These are phyloP conservation scores for Ictalurus furcatus DNA, from an alignment of 2,113 vertebrate species.

Conservation along the genomic window DNA sequence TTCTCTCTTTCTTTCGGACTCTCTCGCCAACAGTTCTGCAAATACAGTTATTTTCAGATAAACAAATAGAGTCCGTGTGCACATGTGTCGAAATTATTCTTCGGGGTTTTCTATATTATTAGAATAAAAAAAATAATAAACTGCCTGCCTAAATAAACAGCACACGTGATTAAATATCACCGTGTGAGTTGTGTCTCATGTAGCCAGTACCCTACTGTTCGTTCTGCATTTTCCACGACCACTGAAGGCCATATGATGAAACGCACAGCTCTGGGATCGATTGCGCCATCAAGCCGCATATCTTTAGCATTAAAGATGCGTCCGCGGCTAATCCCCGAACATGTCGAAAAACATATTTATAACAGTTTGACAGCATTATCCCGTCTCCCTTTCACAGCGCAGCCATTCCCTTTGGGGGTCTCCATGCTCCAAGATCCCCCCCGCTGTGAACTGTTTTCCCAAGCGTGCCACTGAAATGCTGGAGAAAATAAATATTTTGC, in stretches of 20 bases:
- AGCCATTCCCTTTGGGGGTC: constrained; percentile 32
- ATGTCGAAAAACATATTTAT: constrained; percentile 28
- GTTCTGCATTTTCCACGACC: neutral
- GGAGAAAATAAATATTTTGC: constrained; percentile 20
- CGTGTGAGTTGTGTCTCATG: neutral
- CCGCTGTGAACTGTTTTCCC: constrained; percentile 26
- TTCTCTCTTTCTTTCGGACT: too few relatives aligned
- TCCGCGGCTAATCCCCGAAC: constrained; percentile 27
- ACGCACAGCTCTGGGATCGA: neutral
- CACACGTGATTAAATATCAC: neutral
- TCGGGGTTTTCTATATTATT: neutral
- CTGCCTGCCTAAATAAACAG: neutral
- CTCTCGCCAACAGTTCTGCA: too few relatives aligned
- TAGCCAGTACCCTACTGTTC: neutral
- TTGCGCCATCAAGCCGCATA: constrained; percentile 1
- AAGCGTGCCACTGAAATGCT: constrained; percentile 10
- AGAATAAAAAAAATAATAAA: too few relatives aligned
- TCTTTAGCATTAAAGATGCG: neutral
- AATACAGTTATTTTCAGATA: too few relatives aligned
- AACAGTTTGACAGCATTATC: constrained; percentile 35
- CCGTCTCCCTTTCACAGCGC: constrained; percentile 12
- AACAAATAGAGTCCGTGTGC: too few relatives aligned
- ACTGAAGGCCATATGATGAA: constrained; percentile 1
- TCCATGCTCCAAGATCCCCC: neutral
- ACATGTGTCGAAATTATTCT: neutral